Base-by-base conservation (phyloP, 2,797 vertebrate genomes). In the Gymnocypris eckloni region DNA sequence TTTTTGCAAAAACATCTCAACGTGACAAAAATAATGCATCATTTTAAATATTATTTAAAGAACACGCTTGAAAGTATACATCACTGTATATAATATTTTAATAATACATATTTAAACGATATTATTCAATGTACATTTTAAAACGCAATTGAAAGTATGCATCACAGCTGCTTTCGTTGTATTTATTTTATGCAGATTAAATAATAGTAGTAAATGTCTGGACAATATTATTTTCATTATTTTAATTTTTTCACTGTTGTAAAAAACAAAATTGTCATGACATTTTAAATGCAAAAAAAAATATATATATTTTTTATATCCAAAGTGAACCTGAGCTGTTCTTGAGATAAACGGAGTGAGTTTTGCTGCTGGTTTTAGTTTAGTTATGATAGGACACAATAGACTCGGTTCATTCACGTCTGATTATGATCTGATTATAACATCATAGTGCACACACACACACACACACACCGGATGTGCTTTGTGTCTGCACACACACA, bases 281-380 rank as follows among this genome's bases (percentile, higher is more conserved):
- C 28, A 28, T 28, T 28, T 28, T 28, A 28, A 28, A 28, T 37
- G 37, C 37, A 2, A 7, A 7, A 3, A 5, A 11, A 41, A 6
- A 37, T 37, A 6, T 1, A 39, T 9, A 3, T 12, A 25, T 6
- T 61, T 61, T 0, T 15, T 7, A 89, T 90, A 88, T 90, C 61
- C 88, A 91, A 85, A 88, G 50, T 91, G 90, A 89, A 3, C 72
- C 83, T 64, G 72, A 91, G 9, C 6, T 91, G 90, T 91, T 80
- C 41, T 75, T 7, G 86, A 90, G 88, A 89, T 88, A 18, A 52
- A 18, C 16, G 5, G 50, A 61, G n/a, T 28, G 59, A 28, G 15
- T 28, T 64, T 11, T 64, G 20, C 54, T 56, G 20, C 54, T 56
- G 54, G 20, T 56, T 22, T 9, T 56, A 10, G 20, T 22, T 56